A percentile compares a stretch with the other conserved stretches of the same genome.
These are phyloP conservation scores for Elysia crispata DNA, from an alignment of 2,888 invertebrate genomes.

Conservation along the genomic window DNA sequence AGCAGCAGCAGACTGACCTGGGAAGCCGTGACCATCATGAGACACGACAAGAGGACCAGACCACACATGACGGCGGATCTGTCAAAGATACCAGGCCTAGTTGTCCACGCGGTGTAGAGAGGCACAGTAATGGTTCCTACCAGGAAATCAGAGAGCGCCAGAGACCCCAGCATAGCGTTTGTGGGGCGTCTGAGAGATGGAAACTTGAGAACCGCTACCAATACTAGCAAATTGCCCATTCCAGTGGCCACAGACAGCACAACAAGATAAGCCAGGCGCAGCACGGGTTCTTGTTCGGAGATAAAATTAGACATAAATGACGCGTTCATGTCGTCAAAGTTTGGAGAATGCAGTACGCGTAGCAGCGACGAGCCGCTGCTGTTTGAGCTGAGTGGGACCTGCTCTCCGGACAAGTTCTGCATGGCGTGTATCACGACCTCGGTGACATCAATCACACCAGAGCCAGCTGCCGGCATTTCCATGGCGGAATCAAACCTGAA, in stretches of 20 bases:
- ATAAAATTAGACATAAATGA: neutral
- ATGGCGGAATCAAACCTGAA: too few species aligned
- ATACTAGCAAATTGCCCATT: constrained; percentile 19
- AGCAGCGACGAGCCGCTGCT: too few species aligned
- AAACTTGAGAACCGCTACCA: constrained; percentile 16
- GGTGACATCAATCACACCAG: too few species aligned
- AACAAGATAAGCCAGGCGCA: constrained; percentile 10
- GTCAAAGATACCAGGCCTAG: constrained; percentile 25
- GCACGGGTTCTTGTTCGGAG: neutral
- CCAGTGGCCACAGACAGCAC: neutral
- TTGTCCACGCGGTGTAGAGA: constrained; percentile 23
- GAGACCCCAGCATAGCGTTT: constrained; percentile 23
- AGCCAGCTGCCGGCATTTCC: too few species aligned
- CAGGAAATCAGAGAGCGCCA: constrained; percentile 31
- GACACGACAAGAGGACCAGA: constrained; percentile 26
- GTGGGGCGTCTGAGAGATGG: constrained; percentile 9
- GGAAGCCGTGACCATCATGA: constrained; percentile 33
- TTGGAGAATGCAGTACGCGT: too few species aligned
- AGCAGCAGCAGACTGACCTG: constrained; percentile 31
- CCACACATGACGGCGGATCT: constrained; percentile 2
- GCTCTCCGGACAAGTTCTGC: too few species aligned
- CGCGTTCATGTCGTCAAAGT: too few species aligned
- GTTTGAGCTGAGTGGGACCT: too few species aligned
- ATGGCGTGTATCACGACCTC: too few species aligned
- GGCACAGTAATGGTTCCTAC: constrained; percentile 31